These are phyloP conservation scores for Brachionus angularis DNA, from an alignment of 1,140 invertebrate genomes.

Conservation along the genomic window DNA sequence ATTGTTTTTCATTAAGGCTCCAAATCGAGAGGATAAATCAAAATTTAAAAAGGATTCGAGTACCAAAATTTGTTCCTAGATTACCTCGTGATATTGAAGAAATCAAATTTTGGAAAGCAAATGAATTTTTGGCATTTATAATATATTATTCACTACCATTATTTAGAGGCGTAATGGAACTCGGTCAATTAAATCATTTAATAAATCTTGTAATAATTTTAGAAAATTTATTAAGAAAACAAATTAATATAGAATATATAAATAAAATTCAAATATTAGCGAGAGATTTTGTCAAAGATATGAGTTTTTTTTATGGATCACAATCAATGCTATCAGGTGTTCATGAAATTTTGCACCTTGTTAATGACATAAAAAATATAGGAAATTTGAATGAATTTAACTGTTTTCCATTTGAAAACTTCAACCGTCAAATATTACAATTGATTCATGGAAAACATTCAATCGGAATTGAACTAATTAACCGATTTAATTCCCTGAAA, in stretches of 20 bases:
- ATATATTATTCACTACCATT: not conserved
- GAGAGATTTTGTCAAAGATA: conserved; percentile 20
- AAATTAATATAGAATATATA: not conserved
- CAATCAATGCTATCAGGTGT: not conserved
- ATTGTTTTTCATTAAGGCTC: not conserved
- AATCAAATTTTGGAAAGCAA: conserved; percentile 11
- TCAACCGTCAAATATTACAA: not conserved
- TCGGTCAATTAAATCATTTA: conserved; percentile 1
- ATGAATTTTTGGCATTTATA: not conserved
- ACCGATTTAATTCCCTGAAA: no score
- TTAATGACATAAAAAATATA: not conserved
- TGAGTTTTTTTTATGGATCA: not conserved
- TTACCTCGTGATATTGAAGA: not conserved
- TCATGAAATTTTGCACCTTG: not conserved
- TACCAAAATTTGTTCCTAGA: not conserved
- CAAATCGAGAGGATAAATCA: not conserved
- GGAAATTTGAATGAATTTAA: not conserved
- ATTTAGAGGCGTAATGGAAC: not conserved
- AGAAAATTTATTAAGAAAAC: not conserved
- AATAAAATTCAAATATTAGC: not conserved
- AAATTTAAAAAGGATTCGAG: not conserved
- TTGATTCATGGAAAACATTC: not conserved
- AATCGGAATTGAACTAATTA: not conserved
- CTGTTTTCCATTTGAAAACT: not conserved
- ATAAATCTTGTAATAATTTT: not conserved